Conservation (phyloP, 2,888 invertebrate species). For the Drosophila trichaetosa region DNA sequence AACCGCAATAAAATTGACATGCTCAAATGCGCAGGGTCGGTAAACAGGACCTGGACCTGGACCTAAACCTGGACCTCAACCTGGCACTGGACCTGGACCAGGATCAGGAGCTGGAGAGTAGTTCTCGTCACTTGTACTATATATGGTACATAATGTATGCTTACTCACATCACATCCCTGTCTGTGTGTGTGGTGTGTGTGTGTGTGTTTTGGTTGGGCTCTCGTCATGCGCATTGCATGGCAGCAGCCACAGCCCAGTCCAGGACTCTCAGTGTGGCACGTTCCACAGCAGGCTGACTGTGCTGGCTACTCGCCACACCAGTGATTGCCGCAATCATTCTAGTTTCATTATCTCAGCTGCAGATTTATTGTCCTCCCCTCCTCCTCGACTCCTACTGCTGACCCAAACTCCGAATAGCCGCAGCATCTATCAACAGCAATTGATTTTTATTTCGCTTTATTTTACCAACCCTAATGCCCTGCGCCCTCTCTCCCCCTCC, state of each 20-base stretch:
- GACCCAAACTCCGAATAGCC: conserved; percentile 32
- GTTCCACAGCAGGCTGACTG: conserved; percentile 12
- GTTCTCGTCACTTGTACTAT: conserved; percentile 2
- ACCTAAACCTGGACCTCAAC: background rate
- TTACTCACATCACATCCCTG: conserved; percentile 16
- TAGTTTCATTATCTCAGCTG: conserved; percentile 83
- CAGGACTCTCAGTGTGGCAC: conserved; percentile 8
- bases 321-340: conserved; percentile 84
- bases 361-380: conserved; percentile 68
- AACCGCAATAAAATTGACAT: conserved; percentile 81
- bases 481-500: background rate
- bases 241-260: conserved; percentile 37
- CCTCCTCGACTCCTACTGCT: conserved; percentile 9
- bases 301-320: conserved; percentile 72
- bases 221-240: conserved; percentile 68
- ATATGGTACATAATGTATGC: conserved; percentile 63
- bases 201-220: background rate
- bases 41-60: conserved; percentile 12
- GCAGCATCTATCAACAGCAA: conserved; percentile 63
- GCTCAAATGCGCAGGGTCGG: conserved; percentile 71
- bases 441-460: conserved; percentile 69
- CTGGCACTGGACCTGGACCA: background rate
- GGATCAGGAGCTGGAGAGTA: background rate
- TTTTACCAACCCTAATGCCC: conserved; percentile 20
- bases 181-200: background rate